Evolutionary conservation across 2,113 vertebrate species (phyloP).

Genomic region (Illadopsis cleaveri): DNA sequence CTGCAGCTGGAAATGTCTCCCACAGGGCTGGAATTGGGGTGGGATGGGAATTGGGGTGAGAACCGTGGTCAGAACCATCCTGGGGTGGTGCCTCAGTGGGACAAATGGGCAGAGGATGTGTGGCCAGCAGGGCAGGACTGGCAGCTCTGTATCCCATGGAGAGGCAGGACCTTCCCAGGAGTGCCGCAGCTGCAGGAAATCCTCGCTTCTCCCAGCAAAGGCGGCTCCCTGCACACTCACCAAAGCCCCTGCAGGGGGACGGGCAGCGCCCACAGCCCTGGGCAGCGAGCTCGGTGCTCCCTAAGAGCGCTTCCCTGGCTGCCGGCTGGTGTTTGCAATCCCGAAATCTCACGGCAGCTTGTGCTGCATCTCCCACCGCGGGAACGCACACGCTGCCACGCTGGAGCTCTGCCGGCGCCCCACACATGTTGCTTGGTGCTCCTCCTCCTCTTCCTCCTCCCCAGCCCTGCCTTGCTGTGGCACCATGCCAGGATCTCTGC

Average conservation of each 20-base stretch:
- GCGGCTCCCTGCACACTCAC: rapidly evolving
- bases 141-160: rapidly evolving
- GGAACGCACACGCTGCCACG: background rate
- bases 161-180: rapidly evolving
- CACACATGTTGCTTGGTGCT: background rate
- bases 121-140: background rate
- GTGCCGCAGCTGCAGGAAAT: background rate
- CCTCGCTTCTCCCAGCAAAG: rapidly evolving
- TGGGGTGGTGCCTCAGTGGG: background rate
- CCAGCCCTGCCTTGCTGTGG: rapidly evolving
- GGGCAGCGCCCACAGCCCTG: background rate
- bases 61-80: background rate
- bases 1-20: background rate
- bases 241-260: background rate
- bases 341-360: background rate
- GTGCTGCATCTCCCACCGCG: background rate
- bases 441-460: background rate
- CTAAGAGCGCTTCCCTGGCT: background rate
- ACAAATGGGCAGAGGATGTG: background rate
- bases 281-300: background rate
- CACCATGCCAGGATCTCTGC: rapidly evolving
- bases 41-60: background rate
- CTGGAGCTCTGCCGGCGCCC: conserved; percentile 28
- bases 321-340: background rate
- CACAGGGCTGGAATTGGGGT: background rate